A percentile compares a stretch with the other conserved stretches of the same genome.
Evolutionary conservation across 2,888 invertebrate species (phyloP).

Genomic region (Cyaniris semiargus): DNA sequence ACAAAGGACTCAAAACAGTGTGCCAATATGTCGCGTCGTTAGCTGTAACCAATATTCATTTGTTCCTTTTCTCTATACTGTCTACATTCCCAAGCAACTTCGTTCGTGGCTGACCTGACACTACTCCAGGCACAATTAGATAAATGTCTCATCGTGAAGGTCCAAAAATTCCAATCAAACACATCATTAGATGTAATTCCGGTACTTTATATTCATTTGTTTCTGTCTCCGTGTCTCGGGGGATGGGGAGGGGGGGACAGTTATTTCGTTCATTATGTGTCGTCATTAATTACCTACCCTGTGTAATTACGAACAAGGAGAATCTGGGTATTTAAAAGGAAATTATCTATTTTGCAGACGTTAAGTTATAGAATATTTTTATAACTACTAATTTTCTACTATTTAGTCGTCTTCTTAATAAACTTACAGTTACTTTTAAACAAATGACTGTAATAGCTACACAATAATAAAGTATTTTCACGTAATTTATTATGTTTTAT

Average conservation of each 20-base stretch:
- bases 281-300: not conserved
- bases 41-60: too few species aligned
- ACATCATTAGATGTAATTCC: not conserved
- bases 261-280: not conserved
- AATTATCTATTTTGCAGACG: not conserved
- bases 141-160: not conserved
- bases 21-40: not conserved
- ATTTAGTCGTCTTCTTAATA: too few species aligned
- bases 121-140: not conserved
- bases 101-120: not conserved
- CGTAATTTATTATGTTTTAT: not conserved
- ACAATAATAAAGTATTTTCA: not conserved
- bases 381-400: too few species aligned
- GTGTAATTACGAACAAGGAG: not conserved
- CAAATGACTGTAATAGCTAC: not conserved
- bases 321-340: not conserved
- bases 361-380: too few species aligned
- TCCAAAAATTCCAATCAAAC: slow-evolving; percentile 2
- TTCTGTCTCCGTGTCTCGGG: not conserved
- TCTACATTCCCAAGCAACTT: not conserved
- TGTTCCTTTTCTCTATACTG: not conserved
- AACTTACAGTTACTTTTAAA: not conserved
- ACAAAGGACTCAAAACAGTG: not conserved
- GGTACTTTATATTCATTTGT: not conserved
- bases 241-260: not conserved